These are phyloP conservation scores for Forbesichthys agassizii DNA, from an alignment of 2,113 vertebrate species.

Conservation along the genomic window DNA sequence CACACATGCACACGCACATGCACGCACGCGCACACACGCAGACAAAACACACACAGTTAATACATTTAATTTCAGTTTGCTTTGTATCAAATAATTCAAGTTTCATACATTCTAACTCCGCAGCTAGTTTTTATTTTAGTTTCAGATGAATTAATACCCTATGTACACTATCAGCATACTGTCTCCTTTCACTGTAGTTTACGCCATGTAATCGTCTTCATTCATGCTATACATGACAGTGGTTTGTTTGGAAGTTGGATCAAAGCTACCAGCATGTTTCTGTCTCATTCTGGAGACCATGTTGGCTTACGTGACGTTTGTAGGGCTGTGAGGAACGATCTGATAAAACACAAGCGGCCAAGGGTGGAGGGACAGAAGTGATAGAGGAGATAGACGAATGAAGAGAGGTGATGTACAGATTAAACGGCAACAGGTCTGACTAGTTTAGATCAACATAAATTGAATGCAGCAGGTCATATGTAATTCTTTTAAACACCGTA, in stretches of 20 bases:
- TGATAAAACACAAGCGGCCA: slow-evolving; percentile 6
- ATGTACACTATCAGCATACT: not conserved
- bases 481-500: too few species aligned
- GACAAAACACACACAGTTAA: too few species aligned
- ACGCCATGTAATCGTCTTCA: slow-evolving; percentile 2
- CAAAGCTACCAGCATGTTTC: slow-evolving; percentile 59
- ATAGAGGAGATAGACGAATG: slow-evolving; percentile 30
- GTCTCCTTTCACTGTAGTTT: slow-evolving; percentile 41
- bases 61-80: too few species aligned
- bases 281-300: slow-evolving; percentile 23
- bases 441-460: slow-evolving; percentile 58
- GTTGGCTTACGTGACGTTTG: slow-evolving; percentile 64
- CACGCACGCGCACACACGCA: too few species aligned
- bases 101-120: too few species aligned
- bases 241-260: slow-evolving; percentile 47
- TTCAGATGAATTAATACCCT: too few species aligned
- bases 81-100: too few species aligned
- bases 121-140: too few species aligned
- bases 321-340: slow-evolving; percentile 18
- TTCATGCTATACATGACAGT: not conserved
- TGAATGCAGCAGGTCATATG: too few species aligned
- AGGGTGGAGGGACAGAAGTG: slow-evolving; percentile 21
- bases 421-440: slow-evolving; percentile 57
- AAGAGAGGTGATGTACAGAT: slow-evolving; percentile 22
- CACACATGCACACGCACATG: not conserved